A percentile compares a stretch with the other conserved stretches of the same genome.
Conservation (phyloP, 2,797 vertebrate species). For the Clarias fuscus region DNA sequence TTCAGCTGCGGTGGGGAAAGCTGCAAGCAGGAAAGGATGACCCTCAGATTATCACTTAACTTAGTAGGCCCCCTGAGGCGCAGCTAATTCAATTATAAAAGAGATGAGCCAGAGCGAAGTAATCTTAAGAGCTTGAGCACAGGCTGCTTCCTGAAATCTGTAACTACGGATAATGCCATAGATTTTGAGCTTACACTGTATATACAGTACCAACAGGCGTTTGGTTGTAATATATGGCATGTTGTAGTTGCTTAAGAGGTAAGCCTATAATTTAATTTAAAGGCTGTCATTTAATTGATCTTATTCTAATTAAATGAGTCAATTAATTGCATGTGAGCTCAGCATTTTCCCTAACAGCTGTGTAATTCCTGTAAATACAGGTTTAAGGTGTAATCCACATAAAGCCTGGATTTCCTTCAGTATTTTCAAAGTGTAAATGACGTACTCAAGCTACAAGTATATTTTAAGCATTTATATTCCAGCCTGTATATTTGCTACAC, state of each 20-base stretch:
- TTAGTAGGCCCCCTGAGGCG: slow-evolving; percentile 77
- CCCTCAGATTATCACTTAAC: slow-evolving; percentile 79
- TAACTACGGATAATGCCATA: slow-evolving; percentile 30
- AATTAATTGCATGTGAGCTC: slow-evolving; percentile 29
- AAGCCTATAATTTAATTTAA: slow-evolving; percentile 2
- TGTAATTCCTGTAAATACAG: slow-evolving; percentile 1
- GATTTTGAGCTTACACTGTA: neutral
- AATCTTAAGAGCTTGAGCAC: slow-evolving; percentile 67
- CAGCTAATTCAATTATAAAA: slow-evolving; percentile 82
- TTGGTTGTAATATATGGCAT: slow-evolving; percentile 8
- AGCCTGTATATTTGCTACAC: slow-evolving; percentile 14
- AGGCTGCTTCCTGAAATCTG: slow-evolving; percentile 28
- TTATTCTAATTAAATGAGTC: slow-evolving; percentile 34
- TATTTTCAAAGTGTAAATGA: slow-evolving; percentile 2
- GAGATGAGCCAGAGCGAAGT: slow-evolving; percentile 79
- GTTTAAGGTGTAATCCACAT: slow-evolving; percentile 19
- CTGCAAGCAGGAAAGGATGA: slow-evolving; percentile 79
- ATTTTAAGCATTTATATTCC: slow-evolving; percentile 21
- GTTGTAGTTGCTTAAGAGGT: neutral
- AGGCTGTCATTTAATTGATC: slow-evolving; percentile 24
- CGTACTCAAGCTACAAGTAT: slow-evolving; percentile 4
- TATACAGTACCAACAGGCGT: neutral
- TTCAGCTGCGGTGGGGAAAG: slow-evolving; percentile 61
- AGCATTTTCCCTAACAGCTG: slow-evolving; percentile 18
- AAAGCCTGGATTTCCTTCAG: slow-evolving; percentile 1